Conservation (phyloP, 2,888 invertebrate species). For the Caenorhabditis wallacei region DNA sequence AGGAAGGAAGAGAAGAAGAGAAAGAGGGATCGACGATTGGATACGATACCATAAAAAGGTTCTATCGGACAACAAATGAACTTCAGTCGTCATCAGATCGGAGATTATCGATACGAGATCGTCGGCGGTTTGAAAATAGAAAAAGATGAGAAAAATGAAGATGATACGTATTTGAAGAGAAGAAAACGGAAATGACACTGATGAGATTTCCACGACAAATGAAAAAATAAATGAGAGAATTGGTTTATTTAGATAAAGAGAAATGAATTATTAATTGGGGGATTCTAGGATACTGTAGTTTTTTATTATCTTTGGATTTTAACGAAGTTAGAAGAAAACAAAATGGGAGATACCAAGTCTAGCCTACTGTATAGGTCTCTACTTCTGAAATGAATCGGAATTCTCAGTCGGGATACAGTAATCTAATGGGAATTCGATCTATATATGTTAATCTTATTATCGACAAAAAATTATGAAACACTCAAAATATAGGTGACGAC, state of each 20-base stretch:
- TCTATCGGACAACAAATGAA: conserved; percentile 44
- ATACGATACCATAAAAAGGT: conserved; percentile 41
- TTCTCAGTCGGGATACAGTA: too few species aligned
- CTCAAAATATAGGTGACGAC: too few species aligned
- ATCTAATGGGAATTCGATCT: too few species aligned
- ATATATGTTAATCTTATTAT: too few species aligned
- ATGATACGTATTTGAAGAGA: conserved; percentile 6
- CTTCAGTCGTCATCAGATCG: conserved; percentile 62
- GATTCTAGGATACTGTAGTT: neutral
- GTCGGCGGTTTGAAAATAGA: conserved; percentile 30
- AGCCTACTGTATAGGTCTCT: too few species aligned
- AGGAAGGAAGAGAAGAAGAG: conserved; percentile 4
- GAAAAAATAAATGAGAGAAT: too few species aligned
- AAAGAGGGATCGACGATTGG: conserved; percentile 9
- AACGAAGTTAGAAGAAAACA: neutral
- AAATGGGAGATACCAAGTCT: too few species aligned
- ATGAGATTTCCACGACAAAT: conserved; percentile 23
- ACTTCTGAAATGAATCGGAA: too few species aligned
- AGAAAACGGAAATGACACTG: conserved; percentile 31
- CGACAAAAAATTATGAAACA: too few species aligned
- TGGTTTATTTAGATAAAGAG: conserved; percentile 18
- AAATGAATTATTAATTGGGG: conserved; percentile 23
- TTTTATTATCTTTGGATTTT: neutral
- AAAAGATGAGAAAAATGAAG: conserved; percentile 5
- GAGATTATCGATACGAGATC: conserved; percentile 59